These are phyloP conservation scores for Quiscalus mexicanus DNA, from an alignment of 2,113 vertebrate genomes.

Conservation along the genomic window DNA sequence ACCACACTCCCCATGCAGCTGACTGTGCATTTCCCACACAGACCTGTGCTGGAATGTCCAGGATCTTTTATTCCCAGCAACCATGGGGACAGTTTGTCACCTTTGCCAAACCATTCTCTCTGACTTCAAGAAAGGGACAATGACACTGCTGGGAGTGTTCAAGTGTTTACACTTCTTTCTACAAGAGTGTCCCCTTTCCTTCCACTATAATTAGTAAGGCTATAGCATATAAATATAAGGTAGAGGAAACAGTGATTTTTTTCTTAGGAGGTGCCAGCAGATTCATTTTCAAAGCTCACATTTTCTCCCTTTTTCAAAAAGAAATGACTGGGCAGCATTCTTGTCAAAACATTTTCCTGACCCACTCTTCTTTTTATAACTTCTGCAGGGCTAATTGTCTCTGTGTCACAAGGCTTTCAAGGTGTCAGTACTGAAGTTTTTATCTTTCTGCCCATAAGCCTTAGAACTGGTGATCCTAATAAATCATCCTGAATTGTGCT, in stretches of 20 bases:
- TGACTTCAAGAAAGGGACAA: not conserved
- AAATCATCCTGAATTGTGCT: constrained; percentile 54
- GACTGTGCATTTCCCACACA: not conserved
- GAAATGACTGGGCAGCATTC: not conserved
- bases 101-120: not conserved
- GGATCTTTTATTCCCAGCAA: not conserved
- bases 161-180: not conserved
- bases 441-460: constrained; percentile 48
- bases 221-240: not conserved
- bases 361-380: not conserved
- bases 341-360: constrained; percentile 29
- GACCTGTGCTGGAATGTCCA: not conserved
- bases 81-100: not conserved
- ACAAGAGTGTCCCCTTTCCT: not conserved
- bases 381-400: constrained; percentile 40
- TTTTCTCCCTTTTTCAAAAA: constrained; percentile 2
- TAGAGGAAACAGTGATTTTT: not conserved
- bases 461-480: constrained; percentile 43
- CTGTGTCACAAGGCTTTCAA: constrained; percentile 39
- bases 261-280: not conserved
- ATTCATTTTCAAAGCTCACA: not conserved
- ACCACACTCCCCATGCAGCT: not conserved
- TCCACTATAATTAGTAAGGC: not conserved
- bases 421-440: constrained; percentile 42
- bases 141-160: not conserved